These are phyloP conservation scores for Andrena trimmerana DNA, from an alignment of 2,888 invertebrate species.

Conservation along the genomic window DNA sequence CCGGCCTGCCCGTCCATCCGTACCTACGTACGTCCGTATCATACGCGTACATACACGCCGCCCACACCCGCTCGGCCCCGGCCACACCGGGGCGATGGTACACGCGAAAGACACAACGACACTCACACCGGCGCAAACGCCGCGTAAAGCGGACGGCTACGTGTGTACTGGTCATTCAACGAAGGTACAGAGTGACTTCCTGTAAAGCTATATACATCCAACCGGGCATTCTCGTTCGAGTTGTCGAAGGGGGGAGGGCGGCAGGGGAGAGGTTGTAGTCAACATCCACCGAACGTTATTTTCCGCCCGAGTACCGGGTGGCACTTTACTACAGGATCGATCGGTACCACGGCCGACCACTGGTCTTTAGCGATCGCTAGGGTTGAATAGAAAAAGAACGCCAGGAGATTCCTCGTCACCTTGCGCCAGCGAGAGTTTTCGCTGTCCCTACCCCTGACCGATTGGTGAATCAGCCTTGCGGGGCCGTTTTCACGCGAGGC, in stretches of 20 bases:
- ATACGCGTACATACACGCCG: slow-evolving; percentile 54
- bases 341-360: slow-evolving; percentile 42
- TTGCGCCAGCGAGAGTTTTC: slow-evolving; percentile 22
- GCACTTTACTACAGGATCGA: slow-evolving; percentile 71
- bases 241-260: slow-evolving; percentile 72
- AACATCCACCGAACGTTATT: slow-evolving; percentile 75
- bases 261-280: slow-evolving; percentile 67
- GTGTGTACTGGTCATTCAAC: slow-evolving; percentile 75
- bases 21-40: slow-evolving; percentile 64
- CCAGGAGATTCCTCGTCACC: slow-evolving; percentile 6
- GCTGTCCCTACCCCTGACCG: slow-evolving; percentile 30
- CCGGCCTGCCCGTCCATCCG: slow-evolving; percentile 68
- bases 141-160: slow-evolving; percentile 45
- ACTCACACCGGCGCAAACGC: slow-evolving; percentile 32
- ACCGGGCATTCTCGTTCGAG: slow-evolving; percentile 74
- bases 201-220: slow-evolving; percentile 76
- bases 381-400: slow-evolving; percentile 24
- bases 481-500: too few species aligned
- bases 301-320: slow-evolving; percentile 74
- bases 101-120: slow-evolving; percentile 51
- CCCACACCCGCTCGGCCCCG: slow-evolving; percentile 13
- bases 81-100: slow-evolving; percentile 16
- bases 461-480: slow-evolving; percentile 53
- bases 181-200: slow-evolving; percentile 78
- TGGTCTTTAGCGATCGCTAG: slow-evolving; percentile 56